Conservation (phyloP, 2,888 invertebrate species). For the Boloria euphrosyne region DNA sequence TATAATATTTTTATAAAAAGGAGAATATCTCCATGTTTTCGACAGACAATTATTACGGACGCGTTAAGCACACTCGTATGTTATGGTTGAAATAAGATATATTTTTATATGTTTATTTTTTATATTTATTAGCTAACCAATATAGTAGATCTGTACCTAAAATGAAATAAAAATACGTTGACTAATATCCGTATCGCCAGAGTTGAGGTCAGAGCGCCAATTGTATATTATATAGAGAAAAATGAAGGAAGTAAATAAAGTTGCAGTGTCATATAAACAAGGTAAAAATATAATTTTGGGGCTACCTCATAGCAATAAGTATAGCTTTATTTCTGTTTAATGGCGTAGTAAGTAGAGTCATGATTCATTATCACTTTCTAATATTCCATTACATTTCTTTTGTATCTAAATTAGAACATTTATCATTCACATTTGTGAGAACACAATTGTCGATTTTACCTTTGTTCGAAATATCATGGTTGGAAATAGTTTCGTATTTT, state of each 20-base stretch:
- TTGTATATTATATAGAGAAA: too few relatives aligned
- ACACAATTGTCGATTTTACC: conserved; percentile 38
- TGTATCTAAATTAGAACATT: conserved; percentile 37
- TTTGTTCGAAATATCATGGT: conserved; percentile 4
- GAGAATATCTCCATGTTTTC: conserved; percentile 7
- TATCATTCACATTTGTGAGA: conserved; percentile 35
- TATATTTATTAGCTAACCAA: too few relatives aligned
- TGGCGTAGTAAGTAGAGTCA: conserved; percentile 24
- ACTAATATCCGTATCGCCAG: too few relatives aligned
- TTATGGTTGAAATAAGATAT: too few relatives aligned
- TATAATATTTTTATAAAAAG: conserved; percentile 15
- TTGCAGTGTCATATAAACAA: not conserved
- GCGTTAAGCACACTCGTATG: too few relatives aligned
- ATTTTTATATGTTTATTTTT: too few relatives aligned
- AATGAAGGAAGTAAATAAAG: not conserved
- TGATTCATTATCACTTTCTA: conserved; percentile 40
- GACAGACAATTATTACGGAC: not conserved
- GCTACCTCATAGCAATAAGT: not conserved
- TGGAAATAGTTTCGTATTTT: too few relatives aligned
- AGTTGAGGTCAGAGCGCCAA: too few relatives aligned
- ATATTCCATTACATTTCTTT: conserved; percentile 37
- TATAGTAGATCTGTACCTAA: too few relatives aligned
- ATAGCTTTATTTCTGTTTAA: conserved; percentile 17
- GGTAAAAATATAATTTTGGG: not conserved
- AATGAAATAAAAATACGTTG: too few relatives aligned